Percentiles rank a stretch among this genome's conserved stretches.
These are phyloP conservation scores for Eupleurogrammus muticus DNA, from an alignment of 2,797 vertebrate genomes.

Conservation along the genomic window DNA sequence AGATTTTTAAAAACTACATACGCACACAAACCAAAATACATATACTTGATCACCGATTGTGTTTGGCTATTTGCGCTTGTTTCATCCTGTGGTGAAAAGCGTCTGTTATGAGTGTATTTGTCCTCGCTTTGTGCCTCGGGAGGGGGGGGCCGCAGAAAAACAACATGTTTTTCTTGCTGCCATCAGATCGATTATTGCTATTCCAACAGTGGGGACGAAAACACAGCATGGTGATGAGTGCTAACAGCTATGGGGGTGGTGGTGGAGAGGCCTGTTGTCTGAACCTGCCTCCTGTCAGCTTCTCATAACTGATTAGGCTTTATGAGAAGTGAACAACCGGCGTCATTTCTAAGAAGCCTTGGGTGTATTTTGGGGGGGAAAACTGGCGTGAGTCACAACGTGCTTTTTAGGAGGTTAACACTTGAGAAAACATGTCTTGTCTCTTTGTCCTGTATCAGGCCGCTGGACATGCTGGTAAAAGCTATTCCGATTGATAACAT, in stretches of 20 bases:
- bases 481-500: constrained; percentile 28
- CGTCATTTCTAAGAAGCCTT: constrained; percentile 27
- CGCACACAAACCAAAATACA: not conserved
- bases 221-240: constrained; percentile 47
- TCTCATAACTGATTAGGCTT: constrained; percentile 20
- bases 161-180: constrained; percentile 63
- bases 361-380: constrained; percentile 14
- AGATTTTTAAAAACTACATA: not conserved
- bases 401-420: constrained; percentile 28
- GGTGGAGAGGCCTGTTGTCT: constrained; percentile 38
- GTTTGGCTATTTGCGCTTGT: constrained; percentile 33
- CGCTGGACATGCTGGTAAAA: constrained; percentile 50
- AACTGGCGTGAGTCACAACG: constrained; percentile 35
- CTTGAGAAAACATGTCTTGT: constrained; percentile 11
- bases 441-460: constrained; percentile 21
- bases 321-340: constrained; percentile 1
- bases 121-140: constrained; percentile 46
- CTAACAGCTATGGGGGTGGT: constrained; percentile 41
- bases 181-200: constrained; percentile 68
- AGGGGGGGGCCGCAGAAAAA: constrained; percentile 58
- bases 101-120: constrained; percentile 52
- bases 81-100: constrained; percentile 30
- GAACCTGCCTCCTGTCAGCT: constrained; percentile 39
- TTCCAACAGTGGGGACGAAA: constrained; percentile 62
- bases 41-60: not conserved